Conservation (phyloP, 2,888 invertebrate species). For the Acleris cristana region DNA sequence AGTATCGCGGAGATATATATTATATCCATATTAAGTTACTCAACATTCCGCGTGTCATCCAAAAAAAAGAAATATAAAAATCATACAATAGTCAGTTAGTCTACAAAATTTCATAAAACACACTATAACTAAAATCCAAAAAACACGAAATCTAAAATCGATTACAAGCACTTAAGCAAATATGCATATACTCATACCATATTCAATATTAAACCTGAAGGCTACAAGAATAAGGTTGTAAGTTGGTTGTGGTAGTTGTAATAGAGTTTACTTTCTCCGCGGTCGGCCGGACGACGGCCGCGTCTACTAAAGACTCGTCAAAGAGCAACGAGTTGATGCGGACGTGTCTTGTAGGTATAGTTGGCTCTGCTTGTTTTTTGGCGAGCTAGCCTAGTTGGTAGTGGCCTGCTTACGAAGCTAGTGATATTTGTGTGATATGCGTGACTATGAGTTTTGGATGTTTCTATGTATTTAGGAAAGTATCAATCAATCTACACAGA, state of each 20-base stretch:
- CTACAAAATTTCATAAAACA: background rate
- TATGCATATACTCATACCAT: slow-evolving; percentile 25
- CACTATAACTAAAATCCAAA: slow-evolving; percentile 3
- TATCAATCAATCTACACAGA: too few species aligned
- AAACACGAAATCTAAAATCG: slow-evolving; percentile 31
- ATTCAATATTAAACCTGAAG: background rate
- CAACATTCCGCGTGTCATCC: too few species aligned
- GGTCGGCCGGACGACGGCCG: slow-evolving; percentile 64
- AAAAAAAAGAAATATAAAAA: background rate
- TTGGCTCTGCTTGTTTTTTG: background rate
- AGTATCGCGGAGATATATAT: too few species aligned
- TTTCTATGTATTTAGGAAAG: too few species aligned
- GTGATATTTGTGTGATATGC: too few species aligned
- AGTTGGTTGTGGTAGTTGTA: slow-evolving; percentile 42
- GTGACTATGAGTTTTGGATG: too few species aligned
- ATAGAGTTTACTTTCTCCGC: slow-evolving; percentile 78
- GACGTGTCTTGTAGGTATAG: too few species aligned
- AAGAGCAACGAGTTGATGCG: slow-evolving; percentile 46
- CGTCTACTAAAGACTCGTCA: slow-evolving; percentile 57
- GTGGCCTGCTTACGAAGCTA: too few species aligned
- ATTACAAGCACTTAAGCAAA: slow-evolving; percentile 34
- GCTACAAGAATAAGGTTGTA: slow-evolving; percentile 18
- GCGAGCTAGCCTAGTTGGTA: background rate
- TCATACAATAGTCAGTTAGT: background rate
- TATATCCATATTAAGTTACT: too few species aligned